Evolutionary conservation across 2,797 vertebrate genomes (phyloP).

Genomic region (Melanitta fusca): DNA sequence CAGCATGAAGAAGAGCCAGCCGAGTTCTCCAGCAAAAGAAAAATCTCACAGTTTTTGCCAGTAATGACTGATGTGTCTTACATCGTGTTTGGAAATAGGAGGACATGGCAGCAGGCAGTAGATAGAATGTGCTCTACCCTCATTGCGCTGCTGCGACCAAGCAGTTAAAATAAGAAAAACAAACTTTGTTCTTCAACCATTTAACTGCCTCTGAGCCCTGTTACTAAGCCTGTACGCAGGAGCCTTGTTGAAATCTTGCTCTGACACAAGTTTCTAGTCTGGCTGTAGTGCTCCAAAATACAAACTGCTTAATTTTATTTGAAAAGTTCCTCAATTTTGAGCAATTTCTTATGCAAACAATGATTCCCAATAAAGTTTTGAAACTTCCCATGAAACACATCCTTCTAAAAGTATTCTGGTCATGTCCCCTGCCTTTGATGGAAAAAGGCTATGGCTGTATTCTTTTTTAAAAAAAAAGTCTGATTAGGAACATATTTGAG

Average conservation of each 20-base stretch:
- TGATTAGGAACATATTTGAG: neutral
- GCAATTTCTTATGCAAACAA: constrained; percentile 10
- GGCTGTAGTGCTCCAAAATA: neutral
- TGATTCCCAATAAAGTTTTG: neutral
- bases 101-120: neutral
- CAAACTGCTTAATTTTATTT: neutral
- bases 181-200: neutral
- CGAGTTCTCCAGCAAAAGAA: neutral
- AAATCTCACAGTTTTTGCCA: neutral
- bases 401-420: constrained; percentile 1
- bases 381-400: neutral
- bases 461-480: neutral
- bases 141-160: neutral
- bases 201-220: neutral
- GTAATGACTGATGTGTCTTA: neutral
- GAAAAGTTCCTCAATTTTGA: neutral
- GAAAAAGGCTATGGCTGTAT: neutral
- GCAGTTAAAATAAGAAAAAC: neutral
- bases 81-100: neutral
- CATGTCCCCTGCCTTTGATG: neutral
- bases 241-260: neutral
- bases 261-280: neutral
- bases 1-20: neutral
- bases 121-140: neutral
- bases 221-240: neutral